phyloP scores from a whole-genome alignment of 2,888 invertebrate genomes.

The Diaprepes abbreviatus region DNA sequence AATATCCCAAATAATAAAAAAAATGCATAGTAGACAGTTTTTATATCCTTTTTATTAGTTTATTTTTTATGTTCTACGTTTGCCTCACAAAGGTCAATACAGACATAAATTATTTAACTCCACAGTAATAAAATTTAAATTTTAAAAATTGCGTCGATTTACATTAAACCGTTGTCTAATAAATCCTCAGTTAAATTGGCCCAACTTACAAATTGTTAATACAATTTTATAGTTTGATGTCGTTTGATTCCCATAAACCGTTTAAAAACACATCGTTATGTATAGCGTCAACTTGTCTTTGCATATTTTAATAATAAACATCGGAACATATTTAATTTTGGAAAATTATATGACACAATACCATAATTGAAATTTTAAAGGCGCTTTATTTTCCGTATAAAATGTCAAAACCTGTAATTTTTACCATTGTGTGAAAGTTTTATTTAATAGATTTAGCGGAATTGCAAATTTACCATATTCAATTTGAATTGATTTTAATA shows the following conservation, averaged over 20 bases:
- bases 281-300: not conserved
- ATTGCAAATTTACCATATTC: not conserved
- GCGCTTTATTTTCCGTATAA: not conserved
- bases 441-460: too few species aligned
- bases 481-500: not conserved
- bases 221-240: not conserved
- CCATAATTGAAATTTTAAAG: not conserved
- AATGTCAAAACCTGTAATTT: too few species aligned
- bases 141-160: not conserved
- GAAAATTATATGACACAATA: not conserved
- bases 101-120: not conserved
- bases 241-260: not conserved
- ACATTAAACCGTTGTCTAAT: not conserved
- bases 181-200: not conserved
- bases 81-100: not conserved
- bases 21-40: too few species aligned
- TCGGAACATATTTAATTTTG: not conserved
- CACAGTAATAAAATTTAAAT: not conserved
- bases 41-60: too few species aligned
- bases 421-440: too few species aligned
- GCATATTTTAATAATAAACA: not conserved
- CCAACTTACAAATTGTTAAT: not conserved
- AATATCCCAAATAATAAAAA: too few species aligned
- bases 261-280: not conserved
- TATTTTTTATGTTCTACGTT: not conserved